Evolutionary conservation across 2,797 vertebrate species (phyloP), one percentile per base, ranked within the genome.

Genomic region (Hippoglossus hippoglossus): DNA sequence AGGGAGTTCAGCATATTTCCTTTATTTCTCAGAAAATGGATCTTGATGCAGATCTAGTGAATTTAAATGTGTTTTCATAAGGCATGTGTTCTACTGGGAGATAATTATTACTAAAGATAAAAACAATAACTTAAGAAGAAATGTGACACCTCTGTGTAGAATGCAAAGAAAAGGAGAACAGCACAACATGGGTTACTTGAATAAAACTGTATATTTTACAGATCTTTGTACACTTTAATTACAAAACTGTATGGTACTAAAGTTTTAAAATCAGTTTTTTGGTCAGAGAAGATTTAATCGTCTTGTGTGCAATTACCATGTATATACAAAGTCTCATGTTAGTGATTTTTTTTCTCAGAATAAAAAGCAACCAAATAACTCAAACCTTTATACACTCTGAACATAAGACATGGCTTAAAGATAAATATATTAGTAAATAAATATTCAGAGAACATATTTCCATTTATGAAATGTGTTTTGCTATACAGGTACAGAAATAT

Each of bases 371-470:
- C 89, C 89, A 90, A 90, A 86, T 93, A 94, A 93, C 95, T 96
- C 96, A 95, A 95, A 96, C 95, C 87, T 89, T 94, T 95, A 96
- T 96, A 96, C 95, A 95, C 96, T 96, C 94, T 96, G 95, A 96
- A 97, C 96, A 95, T 97, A 97, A 97, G 97, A 97, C 96, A 97
- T 97, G 97, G 96, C 97, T 99, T 98, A 96, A 92, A 97, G 96
- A 99, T 99, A 99, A 99, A 99, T 99, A 99, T 99, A 99, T 99
- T 99, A 99, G 97, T 99, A 97, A 99, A 99, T 99, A 99, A 99
- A 99, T 99, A 99, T 99, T 98, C 96, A 96, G 98, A 99, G 98
- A 99, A 99, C 98, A 97, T 98, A 96, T 96, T 99, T 99, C 97
- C 98, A 97, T 98, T 98, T 95, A 97, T 98, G 98, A 99, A 98